phyloP scores from a whole-genome alignment of 2,888 invertebrate genomes.

The Agrotis clavis region DNA sequence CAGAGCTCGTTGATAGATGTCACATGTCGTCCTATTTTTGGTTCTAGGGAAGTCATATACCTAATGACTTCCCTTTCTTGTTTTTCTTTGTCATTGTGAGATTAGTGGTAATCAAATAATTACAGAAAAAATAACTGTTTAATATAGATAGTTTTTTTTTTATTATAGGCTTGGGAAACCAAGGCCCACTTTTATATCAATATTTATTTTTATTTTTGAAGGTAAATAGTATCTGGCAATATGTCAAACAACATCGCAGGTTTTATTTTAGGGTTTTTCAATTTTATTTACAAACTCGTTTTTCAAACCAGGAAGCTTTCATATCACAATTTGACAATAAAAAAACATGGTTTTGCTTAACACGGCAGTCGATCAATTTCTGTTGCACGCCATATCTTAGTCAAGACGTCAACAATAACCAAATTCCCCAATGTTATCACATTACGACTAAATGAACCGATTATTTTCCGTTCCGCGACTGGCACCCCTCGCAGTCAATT shows the following conservation, averaged over 20 bases:
- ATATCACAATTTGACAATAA: not conserved
- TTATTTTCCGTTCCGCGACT: not conserved
- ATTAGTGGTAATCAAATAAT: not conserved
- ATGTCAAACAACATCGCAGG: not conserved
- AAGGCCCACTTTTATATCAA: not conserved
- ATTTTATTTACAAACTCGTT: not conserved
- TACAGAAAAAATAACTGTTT: too few species aligned
- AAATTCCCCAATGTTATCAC: not conserved
- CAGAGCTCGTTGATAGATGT: not conserved
- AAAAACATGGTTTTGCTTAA: not conserved
- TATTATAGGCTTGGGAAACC: not conserved
- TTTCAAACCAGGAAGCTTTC: not conserved
- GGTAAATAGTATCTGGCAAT: not conserved
- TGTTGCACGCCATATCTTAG: not conserved
- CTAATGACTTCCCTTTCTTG: not conserved
- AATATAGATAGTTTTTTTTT: too few species aligned
- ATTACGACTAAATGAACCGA: slow-evolving; percentile 16
- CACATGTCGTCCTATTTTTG: not conserved
- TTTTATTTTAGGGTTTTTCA: not conserved
- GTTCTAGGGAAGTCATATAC: not conserved
- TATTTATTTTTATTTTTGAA: not conserved
- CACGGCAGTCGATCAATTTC: not conserved
- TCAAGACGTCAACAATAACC: not conserved
- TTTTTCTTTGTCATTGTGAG: not conserved
- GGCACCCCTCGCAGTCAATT: slow-evolving; percentile 8